Conservation (phyloP, 2,113 vertebrate species). For the Trematocara zebra region DNA sequence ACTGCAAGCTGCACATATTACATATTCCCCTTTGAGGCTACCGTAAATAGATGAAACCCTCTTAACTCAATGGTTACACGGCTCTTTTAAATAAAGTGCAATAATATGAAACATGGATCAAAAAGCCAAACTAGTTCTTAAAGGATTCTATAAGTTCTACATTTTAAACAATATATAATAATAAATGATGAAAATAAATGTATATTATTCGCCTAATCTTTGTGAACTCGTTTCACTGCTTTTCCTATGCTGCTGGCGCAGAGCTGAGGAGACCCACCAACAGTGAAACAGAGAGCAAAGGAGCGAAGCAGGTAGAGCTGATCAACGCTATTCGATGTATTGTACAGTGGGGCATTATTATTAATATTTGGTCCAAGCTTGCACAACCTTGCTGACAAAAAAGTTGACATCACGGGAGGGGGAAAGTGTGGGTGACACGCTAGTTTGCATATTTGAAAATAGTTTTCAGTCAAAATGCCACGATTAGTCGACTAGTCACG, state of each 20-base stretch:
- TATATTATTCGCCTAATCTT: background rate
- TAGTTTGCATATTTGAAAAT: background rate
- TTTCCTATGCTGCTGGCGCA: background rate
- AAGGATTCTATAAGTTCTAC: background rate
- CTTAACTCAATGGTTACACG: background rate
- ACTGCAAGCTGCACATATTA: background rate
- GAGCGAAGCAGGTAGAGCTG: background rate
- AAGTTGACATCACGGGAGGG: rapidly evolving
- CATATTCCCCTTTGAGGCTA: background rate
- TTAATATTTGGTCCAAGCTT: background rate
- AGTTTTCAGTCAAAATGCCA: background rate
- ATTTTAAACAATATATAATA: background rate
- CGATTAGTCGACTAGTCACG: no score
- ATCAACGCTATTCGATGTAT: background rate
- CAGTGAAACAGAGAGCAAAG: background rate
- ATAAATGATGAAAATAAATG: background rate
- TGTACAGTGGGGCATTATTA: background rate
- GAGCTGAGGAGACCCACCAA: background rate
- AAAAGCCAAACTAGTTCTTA: background rate
- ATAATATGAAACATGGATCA: background rate
- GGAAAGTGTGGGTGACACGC: background rate
- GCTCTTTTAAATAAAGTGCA: background rate
- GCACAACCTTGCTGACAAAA: background rate
- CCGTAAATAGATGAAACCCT: background rate
- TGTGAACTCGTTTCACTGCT: background rate